These are phyloP conservation scores for Calliphora vicina DNA, from an alignment of 1,140 invertebrate genomes.

Conservation along the genomic window DNA sequence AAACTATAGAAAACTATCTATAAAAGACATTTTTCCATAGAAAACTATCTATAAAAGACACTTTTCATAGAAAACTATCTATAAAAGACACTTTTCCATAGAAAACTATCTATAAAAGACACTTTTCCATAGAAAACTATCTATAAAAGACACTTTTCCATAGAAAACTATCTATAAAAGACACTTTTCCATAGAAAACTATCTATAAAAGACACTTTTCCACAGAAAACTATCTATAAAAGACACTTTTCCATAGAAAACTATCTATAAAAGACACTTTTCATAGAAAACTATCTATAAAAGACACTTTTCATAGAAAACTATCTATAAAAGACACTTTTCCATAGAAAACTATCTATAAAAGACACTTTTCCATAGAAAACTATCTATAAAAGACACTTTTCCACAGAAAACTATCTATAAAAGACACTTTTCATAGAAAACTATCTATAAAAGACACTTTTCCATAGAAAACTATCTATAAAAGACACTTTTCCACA, in stretches of 20 bases:
- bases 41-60: background rate
- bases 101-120: background rate
- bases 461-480: background rate
- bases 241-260: no score
- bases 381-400: background rate
- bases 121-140: background rate
- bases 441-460: background rate
- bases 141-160: background rate
- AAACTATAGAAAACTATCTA: no score
- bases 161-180: background rate
- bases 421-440: background rate
- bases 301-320: background rate
- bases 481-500: background rate
- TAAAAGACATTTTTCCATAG: background rate
- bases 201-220: background rate
- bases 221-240: background rate
- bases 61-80: background rate
- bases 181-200: background rate
- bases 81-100: background rate
- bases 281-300: background rate
- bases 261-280: background rate
- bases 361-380: background rate
- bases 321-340: background rate
- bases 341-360: background rate
- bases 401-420: background rate